Base-by-base conservation (phyloP, 1,140 invertebrate genomes). In the Drosophila paulistorum region DNA sequence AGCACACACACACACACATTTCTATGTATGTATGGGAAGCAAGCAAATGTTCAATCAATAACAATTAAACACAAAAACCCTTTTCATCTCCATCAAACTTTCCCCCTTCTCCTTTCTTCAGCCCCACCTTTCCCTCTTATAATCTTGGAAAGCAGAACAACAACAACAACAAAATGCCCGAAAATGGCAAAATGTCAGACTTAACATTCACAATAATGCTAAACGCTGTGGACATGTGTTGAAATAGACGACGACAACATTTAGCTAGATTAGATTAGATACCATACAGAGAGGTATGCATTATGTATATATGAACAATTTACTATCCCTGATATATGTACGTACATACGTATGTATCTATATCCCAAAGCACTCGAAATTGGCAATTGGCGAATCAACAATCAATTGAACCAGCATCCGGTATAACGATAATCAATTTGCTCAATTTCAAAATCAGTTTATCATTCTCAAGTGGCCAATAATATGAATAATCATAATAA, bases 41-140 rank as follows among this genome's bases (percentile, higher is more conserved):
- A 48, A 51, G 51, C 55, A 81, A 79, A 64, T 77, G 65, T 77
- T 85, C 74, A 71, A 81, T 74, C 74, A 75, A 79, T 57, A 84
- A 85, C 77, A 85, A 85, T 86, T 85, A 70, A 78, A 81, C 71
- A 85, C 20, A 51, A 23, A 86, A 85, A 85, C 82, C 82, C 77
- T 85, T 84, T 85, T 77, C 77, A 84, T 76, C 41, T 65, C 39
- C 30, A 30, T 30, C 30, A 30, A 63, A 59, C 66, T 55, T 11
- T 65, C 4, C 37, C 11, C 2, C 10, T 11, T 39, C 11, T 13
- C 11, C 37, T 6, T 5, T 13, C 11, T 13, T 11, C 37, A 39
- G 1, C 37, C 11, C 4, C 10, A 4, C 37, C 37, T 11, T 39
- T 3, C 3, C 3, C 23, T 26, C 23, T 3, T 26, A 4, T 26